Conservation (phyloP, 2,113 vertebrate species). For the Nansenia antarctica region DNA sequence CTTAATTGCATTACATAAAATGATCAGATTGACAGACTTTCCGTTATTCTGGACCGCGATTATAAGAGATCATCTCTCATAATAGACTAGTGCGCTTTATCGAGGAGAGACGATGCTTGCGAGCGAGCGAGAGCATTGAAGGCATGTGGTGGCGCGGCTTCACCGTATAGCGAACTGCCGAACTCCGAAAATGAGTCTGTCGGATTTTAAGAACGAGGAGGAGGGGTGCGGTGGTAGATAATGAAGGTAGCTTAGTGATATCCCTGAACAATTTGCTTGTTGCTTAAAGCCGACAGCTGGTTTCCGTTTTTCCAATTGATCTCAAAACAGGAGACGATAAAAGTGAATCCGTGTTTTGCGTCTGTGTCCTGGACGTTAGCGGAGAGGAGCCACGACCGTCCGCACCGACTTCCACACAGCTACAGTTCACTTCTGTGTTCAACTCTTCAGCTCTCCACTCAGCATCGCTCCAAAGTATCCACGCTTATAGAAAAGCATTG, state of each 20-base stretch:
- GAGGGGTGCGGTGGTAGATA: constrained; percentile 19
- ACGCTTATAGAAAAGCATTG: constrained; percentile 1
- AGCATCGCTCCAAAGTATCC: constrained; percentile 38
- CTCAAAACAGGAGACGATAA: constrained; percentile 52
- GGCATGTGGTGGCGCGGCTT: constrained; percentile 33
- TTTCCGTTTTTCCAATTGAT: constrained; percentile 52
- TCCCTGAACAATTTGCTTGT: constrained; percentile 44
- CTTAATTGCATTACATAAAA: constrained; percentile 10
- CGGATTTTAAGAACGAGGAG: constrained; percentile 34
- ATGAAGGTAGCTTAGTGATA: constrained; percentile 23
- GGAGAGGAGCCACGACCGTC: constrained; percentile 34
- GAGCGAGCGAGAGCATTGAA: constrained; percentile 36
- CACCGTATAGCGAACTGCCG: constrained; percentile 31
- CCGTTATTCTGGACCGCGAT: constrained; percentile 34
- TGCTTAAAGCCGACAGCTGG: constrained; percentile 57
- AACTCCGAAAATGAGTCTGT: constrained; percentile 31
- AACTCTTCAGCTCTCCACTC: constrained; percentile 46
- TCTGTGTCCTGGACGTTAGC: constrained; percentile 32
- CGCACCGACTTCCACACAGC: constrained; percentile 34
- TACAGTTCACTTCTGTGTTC: constrained; percentile 51
- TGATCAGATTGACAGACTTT: constrained; percentile 17
- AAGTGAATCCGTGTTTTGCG: constrained; percentile 35
- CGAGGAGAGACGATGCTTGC: constrained; percentile 29
- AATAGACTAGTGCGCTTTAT: constrained; percentile 29
- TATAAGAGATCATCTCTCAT: constrained; percentile 23